A percentile compares a stretch with the other conserved stretches of the same genome.
phyloP scores from a whole-genome alignment of 2,888 invertebrate genomes.

The Microchrysa polita region DNA sequence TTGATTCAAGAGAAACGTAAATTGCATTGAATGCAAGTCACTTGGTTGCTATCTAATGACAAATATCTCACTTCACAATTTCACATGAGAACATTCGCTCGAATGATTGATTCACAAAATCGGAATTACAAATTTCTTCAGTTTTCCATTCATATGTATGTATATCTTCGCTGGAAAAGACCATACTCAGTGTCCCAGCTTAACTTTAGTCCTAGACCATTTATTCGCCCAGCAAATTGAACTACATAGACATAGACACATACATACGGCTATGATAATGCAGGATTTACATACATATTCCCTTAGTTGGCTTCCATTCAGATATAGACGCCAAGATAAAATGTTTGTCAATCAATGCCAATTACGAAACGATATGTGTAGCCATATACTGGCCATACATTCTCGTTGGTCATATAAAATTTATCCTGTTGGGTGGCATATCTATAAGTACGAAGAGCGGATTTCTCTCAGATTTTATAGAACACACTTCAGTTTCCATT shows the following conservation, averaged over 20 bases:
- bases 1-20: background rate
- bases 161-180: constrained; percentile 8
- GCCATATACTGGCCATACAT: background rate
- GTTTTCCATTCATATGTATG: constrained; percentile 10
- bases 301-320: background rate
- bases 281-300: constrained; percentile 2
- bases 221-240: background rate
- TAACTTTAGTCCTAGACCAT: background rate
- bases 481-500: background rate
- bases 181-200: background rate
- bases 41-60: background rate
- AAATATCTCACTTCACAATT: background rate
- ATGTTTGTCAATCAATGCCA: constrained; percentile 7
- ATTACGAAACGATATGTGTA: constrained; percentile 8
- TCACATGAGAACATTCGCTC: constrained; percentile 1
- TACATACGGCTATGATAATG: too few species aligned
- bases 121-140: constrained; percentile 20
- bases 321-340: background rate
- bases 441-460: background rate
- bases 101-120: constrained; percentile 13
- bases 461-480: too few species aligned
- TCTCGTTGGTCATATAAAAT: constrained; percentile 3
- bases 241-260: background rate
- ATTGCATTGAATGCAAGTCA: background rate
- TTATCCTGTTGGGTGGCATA: constrained; percentile 11